Percentiles rank a stretch among this genome's conserved stretches.
These are phyloP conservation scores for Magallana nippona DNA, from an alignment of 2,888 invertebrate genomes.

Conservation along the genomic window DNA sequence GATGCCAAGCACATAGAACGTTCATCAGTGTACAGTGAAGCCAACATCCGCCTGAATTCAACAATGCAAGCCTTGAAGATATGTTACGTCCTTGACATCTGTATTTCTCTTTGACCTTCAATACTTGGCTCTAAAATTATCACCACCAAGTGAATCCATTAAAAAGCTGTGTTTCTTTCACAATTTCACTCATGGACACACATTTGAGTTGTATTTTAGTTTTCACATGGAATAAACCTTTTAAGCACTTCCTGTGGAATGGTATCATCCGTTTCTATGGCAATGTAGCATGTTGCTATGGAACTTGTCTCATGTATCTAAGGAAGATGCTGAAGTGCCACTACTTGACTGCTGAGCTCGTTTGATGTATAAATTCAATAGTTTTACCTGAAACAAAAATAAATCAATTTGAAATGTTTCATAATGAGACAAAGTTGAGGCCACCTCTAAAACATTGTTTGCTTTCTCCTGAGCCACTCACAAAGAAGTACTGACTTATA, in stretches of 20 bases:
- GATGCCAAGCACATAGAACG: background rate
- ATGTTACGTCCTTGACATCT: background rate
- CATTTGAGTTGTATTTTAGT: background rate
- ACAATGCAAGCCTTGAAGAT: constrained; percentile 11
- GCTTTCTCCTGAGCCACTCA: too few relatives aligned
- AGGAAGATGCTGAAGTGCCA: constrained; percentile 27
- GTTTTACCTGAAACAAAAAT: constrained; percentile 82
- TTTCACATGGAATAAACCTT: background rate
- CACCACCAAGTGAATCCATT: too few relatives aligned
- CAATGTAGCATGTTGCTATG: background rate
- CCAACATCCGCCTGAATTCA: background rate
- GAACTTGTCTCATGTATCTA: constrained; percentile 29
- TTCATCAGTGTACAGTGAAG: background rate
- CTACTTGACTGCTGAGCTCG: constrained; percentile 79
- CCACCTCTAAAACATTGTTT: too few relatives aligned
- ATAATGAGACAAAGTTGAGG: background rate
- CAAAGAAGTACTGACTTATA: too few relatives aligned
- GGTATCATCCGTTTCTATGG: background rate
- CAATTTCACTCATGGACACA: constrained; percentile 6
- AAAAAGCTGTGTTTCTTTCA: background rate
- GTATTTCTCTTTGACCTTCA: too few relatives aligned
- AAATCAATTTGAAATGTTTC: background rate
- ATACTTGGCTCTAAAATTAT: too few relatives aligned
- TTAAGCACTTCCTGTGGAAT: background rate
- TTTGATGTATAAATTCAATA: constrained; percentile 89